Evolutionary conservation across 2,888 invertebrate genomes (phyloP).

Genomic region (Folsomia candida): DNA sequence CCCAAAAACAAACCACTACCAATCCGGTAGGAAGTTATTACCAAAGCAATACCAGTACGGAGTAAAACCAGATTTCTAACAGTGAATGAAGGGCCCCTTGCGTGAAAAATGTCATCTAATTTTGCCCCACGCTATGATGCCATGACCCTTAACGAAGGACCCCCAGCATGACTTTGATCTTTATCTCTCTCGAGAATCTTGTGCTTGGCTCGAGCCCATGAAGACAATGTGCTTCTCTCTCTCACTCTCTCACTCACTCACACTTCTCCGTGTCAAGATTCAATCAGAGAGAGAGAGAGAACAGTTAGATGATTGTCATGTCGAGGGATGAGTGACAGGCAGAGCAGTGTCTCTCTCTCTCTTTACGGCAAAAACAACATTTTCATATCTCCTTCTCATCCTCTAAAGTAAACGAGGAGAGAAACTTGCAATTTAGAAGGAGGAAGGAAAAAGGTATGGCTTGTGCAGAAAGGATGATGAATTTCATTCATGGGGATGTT

Average conservation of each 20-base stretch:
- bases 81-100: neutral
- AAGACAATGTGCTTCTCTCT: neutral
- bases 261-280: neutral
- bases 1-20: too few species aligned
- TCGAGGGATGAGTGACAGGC: neutral
- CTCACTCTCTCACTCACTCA: neutral
- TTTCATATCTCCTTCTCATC: slow-evolving; percentile 1
- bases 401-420: too few species aligned
- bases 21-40: neutral
- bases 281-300: slow-evolving; percentile 2
- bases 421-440: too few species aligned
- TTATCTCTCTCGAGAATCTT: neutral
- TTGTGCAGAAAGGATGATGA: too few species aligned
- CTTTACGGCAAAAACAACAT: slow-evolving; percentile 8
- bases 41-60: neutral
- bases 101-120: too few species aligned
- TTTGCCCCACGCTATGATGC: too few species aligned
- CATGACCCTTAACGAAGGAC: slow-evolving; percentile 4
- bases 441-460: too few species aligned
- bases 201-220: slow-evolving; percentile 3
- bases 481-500: too few species aligned
- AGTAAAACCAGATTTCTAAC: neutral
- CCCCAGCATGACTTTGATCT: neutral
- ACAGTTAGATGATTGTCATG: slow-evolving; percentile 1
- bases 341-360: slow-evolving; percentile 2